phyloP scores from a whole-genome alignment of 2,888 invertebrate genomes.

The Piscicola geometra region DNA sequence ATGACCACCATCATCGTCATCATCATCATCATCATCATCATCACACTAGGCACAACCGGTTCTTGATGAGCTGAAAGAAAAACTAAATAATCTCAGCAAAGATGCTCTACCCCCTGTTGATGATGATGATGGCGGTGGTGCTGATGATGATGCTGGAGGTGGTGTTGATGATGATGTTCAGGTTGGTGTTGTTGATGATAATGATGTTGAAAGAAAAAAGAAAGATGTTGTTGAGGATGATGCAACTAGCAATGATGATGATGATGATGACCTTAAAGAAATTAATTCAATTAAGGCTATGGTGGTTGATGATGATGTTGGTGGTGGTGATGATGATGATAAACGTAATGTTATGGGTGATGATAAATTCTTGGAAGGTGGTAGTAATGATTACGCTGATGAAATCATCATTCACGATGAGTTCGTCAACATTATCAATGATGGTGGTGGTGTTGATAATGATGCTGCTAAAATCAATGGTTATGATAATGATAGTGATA shows the following conservation, averaged over 20 bases:
- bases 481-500: no score
- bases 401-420: neutral
- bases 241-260: conserved; percentile 18
- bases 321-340: conserved; percentile 7
- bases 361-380: neutral
- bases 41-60: conserved; percentile 14
- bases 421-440: neutral
- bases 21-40: no score
- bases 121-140: conserved; percentile 1
- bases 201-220: neutral
- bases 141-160: neutral
- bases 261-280: conserved; percentile 15
- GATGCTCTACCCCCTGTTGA: neutral
- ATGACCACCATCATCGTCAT: no score
- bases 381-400: neutral
- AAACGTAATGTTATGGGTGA: neutral
- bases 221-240: neutral
- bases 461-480: neutral
- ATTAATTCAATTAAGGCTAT: neutral
- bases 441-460: neutral
- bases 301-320: neutral
- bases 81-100: neutral
- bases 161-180: neutral
- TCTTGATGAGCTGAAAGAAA: conserved; percentile 6
- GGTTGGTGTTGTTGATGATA: neutral